Evolutionary conservation across 2,797 vertebrate species (phyloP), one percentile per base, ranked within the genome.

Genomic region (Pipistrellus pygmaeus): DNA sequence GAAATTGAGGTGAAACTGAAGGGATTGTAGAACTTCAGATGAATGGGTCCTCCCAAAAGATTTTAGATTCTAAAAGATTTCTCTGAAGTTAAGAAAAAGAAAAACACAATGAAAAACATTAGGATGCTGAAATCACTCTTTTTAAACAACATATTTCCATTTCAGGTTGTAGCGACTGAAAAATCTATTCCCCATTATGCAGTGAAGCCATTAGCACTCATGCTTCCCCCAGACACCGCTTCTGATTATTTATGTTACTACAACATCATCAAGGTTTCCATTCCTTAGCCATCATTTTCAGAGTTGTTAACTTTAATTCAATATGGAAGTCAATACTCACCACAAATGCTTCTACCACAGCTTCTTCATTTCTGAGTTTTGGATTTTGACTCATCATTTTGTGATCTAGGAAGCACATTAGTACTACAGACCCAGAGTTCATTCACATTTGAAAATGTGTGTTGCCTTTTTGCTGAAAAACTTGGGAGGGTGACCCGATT

Each of bases 51-150:
- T 96, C 77, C 53, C 69, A 85, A 97, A 85, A 95, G 84, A 88
- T 23, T 93, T 23, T 72, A 91, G 89, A 93, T 95, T 95, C 93
- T 97, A 96, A 96, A 95, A 96, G 77, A 85, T 91, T 60, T 81
- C 78, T 93, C 93, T 97, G 72, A 94, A 94, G 93, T 96, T 96
- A 94, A 95, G 91, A 4, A n/a, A 85, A 46, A 73, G 57, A 77
- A 81, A 95, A 95, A 96, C 53, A 92, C 55, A 95, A 92, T 27
- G 57, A 78, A 80, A 88, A 89, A 46, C 41, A 82, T 96, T 96
- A 96, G 94, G 72, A 94, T 89, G 77, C 55, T 75, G 68, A 92
- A 93, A 85, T 60, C 46, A 90, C 73, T 71, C 78, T 68, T 69
- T 87, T 46, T 75, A 27, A 78, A 88, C 21, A 51, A 69, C 23